These are phyloP conservation scores for Garra rufa DNA, from an alignment of 2,113 vertebrate species.

Conservation along the genomic window DNA sequence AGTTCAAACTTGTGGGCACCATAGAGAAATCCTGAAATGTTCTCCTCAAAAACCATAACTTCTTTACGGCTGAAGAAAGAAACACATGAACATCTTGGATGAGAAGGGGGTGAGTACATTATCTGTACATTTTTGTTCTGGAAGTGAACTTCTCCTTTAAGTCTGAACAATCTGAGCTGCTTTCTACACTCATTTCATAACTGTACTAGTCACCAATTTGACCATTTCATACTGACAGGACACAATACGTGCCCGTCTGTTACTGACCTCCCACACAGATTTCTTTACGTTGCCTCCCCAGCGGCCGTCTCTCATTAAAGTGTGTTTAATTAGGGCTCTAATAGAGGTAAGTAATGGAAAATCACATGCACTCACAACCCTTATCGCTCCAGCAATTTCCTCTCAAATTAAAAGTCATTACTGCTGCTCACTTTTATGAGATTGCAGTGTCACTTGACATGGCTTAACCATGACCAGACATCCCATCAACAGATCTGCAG, in stretches of 20 bases:
- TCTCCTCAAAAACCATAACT: too few species aligned
- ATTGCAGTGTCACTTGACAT: slow-evolving; percentile 53
- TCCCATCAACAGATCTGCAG: slow-evolving; percentile 49
- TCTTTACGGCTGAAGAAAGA: too few species aligned
- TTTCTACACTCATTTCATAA: background rate
- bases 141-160: too few species aligned
- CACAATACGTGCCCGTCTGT: background rate
- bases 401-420: slow-evolving; percentile 63
- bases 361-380: slow-evolving; percentile 52
- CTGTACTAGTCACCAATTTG: background rate
- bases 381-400: slow-evolving; percentile 53
- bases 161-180: background rate
- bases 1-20: too few species aligned
- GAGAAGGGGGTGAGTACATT: too few species aligned
- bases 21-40: too few species aligned
- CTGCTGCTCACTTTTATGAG: slow-evolving; percentile 46
- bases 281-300: background rate
- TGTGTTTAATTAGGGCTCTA: slow-evolving; percentile 63
- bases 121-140: too few species aligned
- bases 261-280: background rate
- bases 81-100: too few species aligned
- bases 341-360: slow-evolving; percentile 61
- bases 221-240: slow-evolving; percentile 31
- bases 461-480: slow-evolving; percentile 54
- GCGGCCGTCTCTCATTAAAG: slow-evolving; percentile 48